Base-by-base conservation (phyloP, 1,140 invertebrate genomes). In the Sarcophaga peregrina region DNA sequence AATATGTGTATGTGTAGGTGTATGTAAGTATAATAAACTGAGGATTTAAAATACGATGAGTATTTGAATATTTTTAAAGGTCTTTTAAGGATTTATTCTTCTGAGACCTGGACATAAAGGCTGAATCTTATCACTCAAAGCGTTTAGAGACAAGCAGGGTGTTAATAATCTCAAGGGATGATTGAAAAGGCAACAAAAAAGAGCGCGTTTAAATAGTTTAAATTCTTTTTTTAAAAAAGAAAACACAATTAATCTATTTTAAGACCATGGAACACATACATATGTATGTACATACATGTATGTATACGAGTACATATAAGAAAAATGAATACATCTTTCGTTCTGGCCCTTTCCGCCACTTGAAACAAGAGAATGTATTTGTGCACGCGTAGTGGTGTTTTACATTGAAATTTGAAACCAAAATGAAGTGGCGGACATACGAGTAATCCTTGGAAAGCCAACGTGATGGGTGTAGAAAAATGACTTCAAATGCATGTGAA, bases 371-470 rank as follows among this genome's bases (percentile, higher is more conserved):
- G 48, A 20, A 52, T 20, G 75, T 47, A 37, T 37, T 37, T 50
- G 47, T 78, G 8, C n/a, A 78, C 15, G 47, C 50, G 75, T 13
- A 52, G n/a, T 17, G 47, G n/a, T 78, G 13, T 20, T n/a, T 47
- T 48, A 37, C 10, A 48, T 52, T 48, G 75, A 78, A 78, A 78
- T 78, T 4, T 78, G 75, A 78, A 50, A 78, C 75, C 75, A 50
- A 78, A 78, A 78, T 78, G 75, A 78, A 78, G 75, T 78, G 20
- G 15, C 17, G 25, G 25, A 37, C 25, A 37, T 20, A n/a, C n/a
- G n/a, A n/a, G n/a, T n/a, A 52, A 78, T 78, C 75, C 75, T 47
- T 45, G 47, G 80, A 81, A 81, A 81, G 62, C 46, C 80, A 81
- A 62, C 80, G 68, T 78, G 62, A 81, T 52, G 80, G 52, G 54